Conservation (phyloP, 2,888 invertebrate species). For the Bibio marci region DNA sequence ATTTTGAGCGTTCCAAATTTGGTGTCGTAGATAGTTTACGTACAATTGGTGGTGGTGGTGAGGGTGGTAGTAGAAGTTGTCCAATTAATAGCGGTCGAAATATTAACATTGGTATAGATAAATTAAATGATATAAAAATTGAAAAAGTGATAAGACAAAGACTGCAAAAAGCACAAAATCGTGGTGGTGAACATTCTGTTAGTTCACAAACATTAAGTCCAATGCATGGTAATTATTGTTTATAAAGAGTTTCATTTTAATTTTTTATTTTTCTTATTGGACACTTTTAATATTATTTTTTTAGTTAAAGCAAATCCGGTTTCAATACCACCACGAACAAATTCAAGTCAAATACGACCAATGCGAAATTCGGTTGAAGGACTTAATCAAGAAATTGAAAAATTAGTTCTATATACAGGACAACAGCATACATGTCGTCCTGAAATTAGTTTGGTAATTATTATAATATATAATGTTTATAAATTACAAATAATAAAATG, state of each 20-base stretch:
- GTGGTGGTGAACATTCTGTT: slow-evolving; percentile 23
- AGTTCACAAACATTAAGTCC: slow-evolving; percentile 13
- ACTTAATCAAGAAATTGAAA: slow-evolving; percentile 72
- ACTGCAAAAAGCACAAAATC: slow-evolving; percentile 38
- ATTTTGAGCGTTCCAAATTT: slow-evolving; percentile 8
- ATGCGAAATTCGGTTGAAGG: slow-evolving; percentile 75
- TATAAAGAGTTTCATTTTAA: background rate
- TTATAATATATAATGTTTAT: background rate
- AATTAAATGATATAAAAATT: slow-evolving; percentile 34
- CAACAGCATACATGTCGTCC: slow-evolving; percentile 14
- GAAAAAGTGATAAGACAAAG: slow-evolving; percentile 37
- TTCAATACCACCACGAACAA: slow-evolving; percentile 36
- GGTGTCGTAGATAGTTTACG: too few species aligned
- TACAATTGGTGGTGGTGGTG: slow-evolving; percentile 1
- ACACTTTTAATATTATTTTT: background rate
- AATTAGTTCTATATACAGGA: slow-evolving; percentile 45
- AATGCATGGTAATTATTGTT: slow-evolving; percentile 9
- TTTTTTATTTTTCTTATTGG: too few species aligned
- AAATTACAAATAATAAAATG: slow-evolving; percentile 1
- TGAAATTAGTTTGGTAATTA: slow-evolving; percentile 12
- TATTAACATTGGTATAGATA: background rate
- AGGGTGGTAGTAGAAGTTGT: background rate
- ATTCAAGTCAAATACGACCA: slow-evolving; percentile 35
- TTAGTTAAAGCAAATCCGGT: slow-evolving; percentile 35
- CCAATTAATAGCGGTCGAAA: background rate